Conservation (phyloP, 2,113 vertebrate species). For the Nesogale talazaci region DNA sequence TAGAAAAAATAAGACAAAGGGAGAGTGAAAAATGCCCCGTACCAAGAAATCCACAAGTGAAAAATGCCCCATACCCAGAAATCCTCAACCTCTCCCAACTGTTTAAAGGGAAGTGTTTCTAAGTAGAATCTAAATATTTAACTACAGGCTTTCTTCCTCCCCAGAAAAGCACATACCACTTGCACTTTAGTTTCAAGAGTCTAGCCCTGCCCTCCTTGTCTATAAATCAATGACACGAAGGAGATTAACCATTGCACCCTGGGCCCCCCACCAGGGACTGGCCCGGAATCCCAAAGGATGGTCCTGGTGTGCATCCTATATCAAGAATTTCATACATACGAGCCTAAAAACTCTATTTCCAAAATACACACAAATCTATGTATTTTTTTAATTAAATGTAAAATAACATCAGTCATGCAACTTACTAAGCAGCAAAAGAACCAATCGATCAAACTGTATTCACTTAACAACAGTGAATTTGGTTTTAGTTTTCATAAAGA, state of each 20-base stretch:
- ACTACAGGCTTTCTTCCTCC: neutral
- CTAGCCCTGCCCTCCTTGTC: neutral
- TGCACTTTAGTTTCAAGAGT: neutral
- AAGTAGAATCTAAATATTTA: neutral
- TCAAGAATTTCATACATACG: neutral
- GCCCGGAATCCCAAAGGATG: neutral
- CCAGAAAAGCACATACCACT: neutral
- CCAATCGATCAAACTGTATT: neutral
- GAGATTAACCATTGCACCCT: neutral
- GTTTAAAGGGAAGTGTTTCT: conserved; percentile 15
- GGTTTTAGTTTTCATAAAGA: too few species aligned
- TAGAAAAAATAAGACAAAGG: neutral
- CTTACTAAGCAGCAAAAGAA: neutral
- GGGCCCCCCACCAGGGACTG: neutral
- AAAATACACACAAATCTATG: neutral
- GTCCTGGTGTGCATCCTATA: neutral
- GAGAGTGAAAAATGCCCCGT: neutral
- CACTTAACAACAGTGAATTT: too few species aligned
- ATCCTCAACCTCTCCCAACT: neutral
- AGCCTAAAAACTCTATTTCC: neutral
- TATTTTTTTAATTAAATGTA: neutral
- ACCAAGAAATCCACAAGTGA: neutral
- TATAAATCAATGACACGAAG: neutral
- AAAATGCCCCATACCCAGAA: neutral
- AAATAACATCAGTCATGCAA: neutral